Evolutionary conservation across 1,140 invertebrate genomes (phyloP).

Genomic region (Caenorhabditis elegans): DNA sequence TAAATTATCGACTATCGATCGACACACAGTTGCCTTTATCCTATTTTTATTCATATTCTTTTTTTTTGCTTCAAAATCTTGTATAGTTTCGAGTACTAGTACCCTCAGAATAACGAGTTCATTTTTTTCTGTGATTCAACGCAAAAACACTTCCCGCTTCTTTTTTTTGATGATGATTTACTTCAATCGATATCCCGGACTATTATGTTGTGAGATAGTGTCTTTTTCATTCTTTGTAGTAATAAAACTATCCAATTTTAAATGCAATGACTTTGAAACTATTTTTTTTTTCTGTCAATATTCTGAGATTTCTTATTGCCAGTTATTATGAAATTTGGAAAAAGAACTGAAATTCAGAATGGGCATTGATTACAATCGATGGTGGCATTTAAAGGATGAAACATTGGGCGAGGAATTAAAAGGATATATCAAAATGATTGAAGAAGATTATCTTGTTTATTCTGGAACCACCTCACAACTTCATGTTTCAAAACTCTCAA

Average conservation of each 20-base stretch:
- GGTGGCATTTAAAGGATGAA: not conserved
- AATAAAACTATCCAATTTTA: not conserved
- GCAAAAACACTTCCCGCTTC: not conserved
- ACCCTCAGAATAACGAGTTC: not conserved
- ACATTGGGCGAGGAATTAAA: not conserved
- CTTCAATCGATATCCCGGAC: not conserved
- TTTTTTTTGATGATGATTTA: not conserved
- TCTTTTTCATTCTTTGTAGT: too few species aligned
- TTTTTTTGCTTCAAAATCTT: not conserved
- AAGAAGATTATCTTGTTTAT: not conserved
- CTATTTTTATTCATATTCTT: not conserved
- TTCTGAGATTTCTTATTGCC: not conserved
- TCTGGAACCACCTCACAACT: not conserved
- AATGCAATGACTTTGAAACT: too few species aligned
- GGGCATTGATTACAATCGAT: not conserved
- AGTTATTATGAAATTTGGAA: too few species aligned
- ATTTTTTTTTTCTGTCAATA: not conserved
- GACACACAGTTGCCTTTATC: not conserved
- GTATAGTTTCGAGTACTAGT: constrained; percentile 3
- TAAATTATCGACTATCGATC: not conserved
- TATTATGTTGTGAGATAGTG: not conserved
- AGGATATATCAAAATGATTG: not conserved
- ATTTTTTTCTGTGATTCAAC: constrained; percentile 7
- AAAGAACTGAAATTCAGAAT: not conserved
- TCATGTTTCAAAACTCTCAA: not conserved